A percentile compares a stretch with the other conserved stretches of the same genome.
Evolutionary conservation across 2,888 invertebrate genomes (phyloP).

Genomic region (Lepidonotus clava): DNA sequence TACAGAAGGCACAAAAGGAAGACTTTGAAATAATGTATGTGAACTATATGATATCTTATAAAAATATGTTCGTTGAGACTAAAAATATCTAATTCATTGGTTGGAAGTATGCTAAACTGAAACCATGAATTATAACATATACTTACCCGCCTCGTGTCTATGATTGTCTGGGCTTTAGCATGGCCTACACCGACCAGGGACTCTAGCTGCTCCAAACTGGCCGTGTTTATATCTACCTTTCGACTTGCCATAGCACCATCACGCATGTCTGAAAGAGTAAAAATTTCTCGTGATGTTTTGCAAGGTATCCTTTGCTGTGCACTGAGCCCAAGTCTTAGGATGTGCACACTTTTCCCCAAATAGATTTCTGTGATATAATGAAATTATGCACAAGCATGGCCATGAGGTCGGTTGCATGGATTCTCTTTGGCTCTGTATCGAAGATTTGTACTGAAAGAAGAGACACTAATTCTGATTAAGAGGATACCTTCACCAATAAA

Average conservation of each 20-base stretch:
- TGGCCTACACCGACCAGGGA: slow-evolving; percentile 78
- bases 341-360: background rate
- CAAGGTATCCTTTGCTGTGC: background rate
- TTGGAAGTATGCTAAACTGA: too few species aligned
- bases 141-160: slow-evolving; percentile 78
- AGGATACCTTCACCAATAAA: too few species aligned
- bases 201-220: slow-evolving; percentile 78
- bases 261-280: slow-evolving; percentile 8
- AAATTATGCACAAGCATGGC: background rate
- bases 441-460: background rate
- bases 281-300: background rate
- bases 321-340: background rate
- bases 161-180: slow-evolving; percentile 79
- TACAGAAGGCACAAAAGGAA: too few species aligned
- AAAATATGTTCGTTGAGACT: too few species aligned
- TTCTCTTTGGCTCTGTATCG: background rate
- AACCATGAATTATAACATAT: too few species aligned
- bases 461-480: too few species aligned
- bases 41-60: too few species aligned
- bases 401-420: background rate
- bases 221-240: slow-evolving; percentile 78
- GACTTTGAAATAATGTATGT: too few species aligned
- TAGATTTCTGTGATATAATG: background rate
- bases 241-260: slow-evolving; percentile 59
- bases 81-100: too few species aligned